Evolutionary conservation across 2,888 invertebrate species (phyloP).

Genomic region (Danaus chrysippus): DNA sequence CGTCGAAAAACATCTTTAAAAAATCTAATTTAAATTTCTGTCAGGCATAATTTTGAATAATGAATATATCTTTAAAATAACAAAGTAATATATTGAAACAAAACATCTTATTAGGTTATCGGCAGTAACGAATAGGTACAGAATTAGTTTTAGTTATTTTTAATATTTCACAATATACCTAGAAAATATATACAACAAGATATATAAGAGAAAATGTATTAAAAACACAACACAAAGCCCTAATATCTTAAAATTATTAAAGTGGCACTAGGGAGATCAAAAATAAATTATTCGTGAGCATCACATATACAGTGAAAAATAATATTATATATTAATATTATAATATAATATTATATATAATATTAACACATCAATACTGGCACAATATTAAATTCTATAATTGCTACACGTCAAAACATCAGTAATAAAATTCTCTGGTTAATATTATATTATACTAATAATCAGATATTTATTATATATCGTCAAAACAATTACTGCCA

Average conservation of each 20-base stretch:
- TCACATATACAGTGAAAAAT: too few species aligned
- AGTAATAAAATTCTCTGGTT: conserved; percentile 66
- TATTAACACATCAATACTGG: background rate
- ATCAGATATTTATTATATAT: conserved; percentile 43
- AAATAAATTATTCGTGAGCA: background rate
- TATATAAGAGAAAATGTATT: conserved; percentile 1
- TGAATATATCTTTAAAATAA: background rate
- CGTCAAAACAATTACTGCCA: background rate
- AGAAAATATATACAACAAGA: conserved; percentile 1
- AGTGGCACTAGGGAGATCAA: background rate
- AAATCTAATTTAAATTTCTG: conserved; percentile 9
- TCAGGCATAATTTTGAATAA: too few species aligned
- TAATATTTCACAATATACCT: background rate
- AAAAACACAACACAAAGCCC: background rate
- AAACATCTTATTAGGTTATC: background rate
- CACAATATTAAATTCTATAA: conserved; percentile 7
- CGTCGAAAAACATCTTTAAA: background rate
- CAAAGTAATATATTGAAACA: too few species aligned
- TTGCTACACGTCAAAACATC: conserved; percentile 30
- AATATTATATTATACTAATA: conserved; percentile 70
- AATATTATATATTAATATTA: too few species aligned
- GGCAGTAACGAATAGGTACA: background rate
- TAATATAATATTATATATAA: too few species aligned
- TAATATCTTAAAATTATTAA: background rate
- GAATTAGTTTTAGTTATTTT: conserved; percentile 5